phyloP scores from a whole-genome alignment of 2,888 invertebrate species.

The Camponotus fellah region DNA sequence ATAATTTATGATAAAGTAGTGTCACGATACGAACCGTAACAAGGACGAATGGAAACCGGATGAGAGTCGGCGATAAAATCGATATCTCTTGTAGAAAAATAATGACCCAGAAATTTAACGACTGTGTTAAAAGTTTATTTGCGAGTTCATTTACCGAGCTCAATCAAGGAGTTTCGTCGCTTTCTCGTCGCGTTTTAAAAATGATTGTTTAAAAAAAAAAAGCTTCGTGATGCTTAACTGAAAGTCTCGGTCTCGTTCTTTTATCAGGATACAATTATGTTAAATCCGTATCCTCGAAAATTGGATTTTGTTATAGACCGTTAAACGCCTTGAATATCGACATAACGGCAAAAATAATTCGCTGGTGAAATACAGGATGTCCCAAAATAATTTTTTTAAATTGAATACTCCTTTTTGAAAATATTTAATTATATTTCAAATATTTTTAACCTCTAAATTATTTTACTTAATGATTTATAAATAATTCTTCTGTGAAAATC shows the following conservation, averaged over 20 bases:
- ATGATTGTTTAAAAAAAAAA: background rate
- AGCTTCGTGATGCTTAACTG: background rate
- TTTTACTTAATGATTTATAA: background rate
- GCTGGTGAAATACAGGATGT: background rate
- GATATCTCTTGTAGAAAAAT: slow-evolving; percentile 35
- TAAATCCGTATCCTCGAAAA: background rate
- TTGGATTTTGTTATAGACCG: background rate
- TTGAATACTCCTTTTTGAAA: background rate
- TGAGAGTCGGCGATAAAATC: background rate
- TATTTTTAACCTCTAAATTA: slow-evolving; percentile 10
- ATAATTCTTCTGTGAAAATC: background rate
- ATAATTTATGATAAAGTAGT: slow-evolving; percentile 15
- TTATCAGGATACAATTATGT: slow-evolving; percentile 1
- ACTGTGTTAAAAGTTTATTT: slow-evolving; percentile 40
- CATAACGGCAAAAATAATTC: slow-evolving; percentile 11
- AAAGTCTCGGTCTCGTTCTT: background rate
- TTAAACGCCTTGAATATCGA: background rate
- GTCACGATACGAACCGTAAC: slow-evolving; percentile 23
- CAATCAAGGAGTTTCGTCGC: slow-evolving; percentile 5
- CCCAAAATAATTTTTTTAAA: background rate
- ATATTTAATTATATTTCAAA: slow-evolving; percentile 4
- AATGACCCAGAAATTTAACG: slow-evolving; percentile 48
- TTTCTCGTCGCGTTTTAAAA: slow-evolving; percentile 7
- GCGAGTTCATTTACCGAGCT: slow-evolving; percentile 18
- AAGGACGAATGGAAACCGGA: slow-evolving; percentile 9